Conservation (phyloP, 1,140 invertebrate genomes). For the Aculops lycopersici region DNA sequence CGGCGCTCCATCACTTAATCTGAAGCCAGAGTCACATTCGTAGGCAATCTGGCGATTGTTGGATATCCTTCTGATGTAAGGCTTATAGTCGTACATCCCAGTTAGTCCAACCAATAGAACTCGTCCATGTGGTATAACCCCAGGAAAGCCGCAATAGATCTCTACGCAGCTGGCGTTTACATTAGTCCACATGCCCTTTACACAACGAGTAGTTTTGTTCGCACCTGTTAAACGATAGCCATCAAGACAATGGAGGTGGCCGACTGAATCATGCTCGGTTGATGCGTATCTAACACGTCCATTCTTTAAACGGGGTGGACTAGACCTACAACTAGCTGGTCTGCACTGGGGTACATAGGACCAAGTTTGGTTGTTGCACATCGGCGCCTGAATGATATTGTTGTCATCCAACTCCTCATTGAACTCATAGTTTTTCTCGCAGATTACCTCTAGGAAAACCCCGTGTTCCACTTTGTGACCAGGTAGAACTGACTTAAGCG, state of each 20-base stretch:
- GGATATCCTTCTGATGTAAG: conserved; percentile 53
- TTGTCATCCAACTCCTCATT: conserved; percentile 25
- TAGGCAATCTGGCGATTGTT: conserved; percentile 91
- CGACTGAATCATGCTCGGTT: conserved; percentile 70
- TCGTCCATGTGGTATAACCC: conserved; percentile 56
- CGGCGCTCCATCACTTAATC: conserved; percentile 42
- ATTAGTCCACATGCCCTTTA: conserved; percentile 68
- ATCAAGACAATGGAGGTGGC: conserved; percentile 61
- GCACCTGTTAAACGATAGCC: conserved; percentile 42
- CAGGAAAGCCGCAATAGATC: conserved; percentile 79
- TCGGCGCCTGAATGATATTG: conserved; percentile 20
- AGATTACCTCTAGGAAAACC: conserved; percentile 43
- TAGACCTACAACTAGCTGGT: conserved; percentile 25
- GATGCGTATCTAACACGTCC: conserved; percentile 84
- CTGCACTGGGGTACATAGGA: conserved; percentile 58
- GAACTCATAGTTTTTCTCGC: conserved; percentile 57
- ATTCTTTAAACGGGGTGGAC: conserved; percentile 27
- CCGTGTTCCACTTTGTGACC: conserved; percentile 40
- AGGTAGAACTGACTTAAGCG: conserved; percentile 18
- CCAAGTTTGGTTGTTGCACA: conserved; percentile 84
- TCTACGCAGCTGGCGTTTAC: conserved; percentile 23
- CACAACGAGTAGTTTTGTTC: conserved; percentile 40
- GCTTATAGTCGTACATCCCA: conserved; percentile 83
- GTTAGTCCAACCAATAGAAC: conserved; percentile 77
- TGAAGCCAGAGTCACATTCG: conserved; percentile 66